phyloP scores from a whole-genome alignment of 37 sponge, comb jelly and placozoan genomes.

The Diacarnus erythraeanus region DNA sequence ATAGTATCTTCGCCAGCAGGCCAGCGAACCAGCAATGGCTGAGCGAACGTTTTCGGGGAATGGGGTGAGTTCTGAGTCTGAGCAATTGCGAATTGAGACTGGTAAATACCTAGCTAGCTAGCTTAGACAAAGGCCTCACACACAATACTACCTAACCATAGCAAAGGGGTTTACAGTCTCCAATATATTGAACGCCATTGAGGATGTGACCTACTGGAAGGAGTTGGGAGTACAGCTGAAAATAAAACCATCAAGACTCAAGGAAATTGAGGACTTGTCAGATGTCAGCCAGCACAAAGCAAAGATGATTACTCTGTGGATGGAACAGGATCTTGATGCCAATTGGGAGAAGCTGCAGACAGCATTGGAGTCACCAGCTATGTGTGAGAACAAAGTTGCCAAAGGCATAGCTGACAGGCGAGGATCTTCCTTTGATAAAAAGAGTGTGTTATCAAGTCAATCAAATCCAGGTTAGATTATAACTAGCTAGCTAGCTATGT shows the following conservation, averaged over 20 bases:
- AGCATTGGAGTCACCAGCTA: neutral
- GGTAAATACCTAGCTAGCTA: too few species aligned
- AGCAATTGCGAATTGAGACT: too few species aligned
- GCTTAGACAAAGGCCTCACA: too few species aligned
- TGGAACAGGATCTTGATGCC: neutral
- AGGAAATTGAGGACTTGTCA: neutral
- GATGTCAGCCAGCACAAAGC: neutral
- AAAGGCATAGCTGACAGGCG: neutral
- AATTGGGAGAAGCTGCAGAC: neutral
- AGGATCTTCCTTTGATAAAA: constrained; percentile 1
- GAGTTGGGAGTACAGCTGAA: constrained; percentile 6
- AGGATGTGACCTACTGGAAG: constrained; percentile 3
- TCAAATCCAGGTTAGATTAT: too few species aligned
- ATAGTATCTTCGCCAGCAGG: too few species aligned
- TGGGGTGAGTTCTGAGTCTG: too few species aligned
- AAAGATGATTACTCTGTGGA: constrained; percentile 1
- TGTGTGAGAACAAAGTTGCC: constrained; percentile 7
- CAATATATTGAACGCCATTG: neutral
- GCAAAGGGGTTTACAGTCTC: neutral
- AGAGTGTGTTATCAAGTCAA: neutral
- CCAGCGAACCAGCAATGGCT: too few species aligned
- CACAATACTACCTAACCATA: too few species aligned
- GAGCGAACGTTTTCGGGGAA: too few species aligned
- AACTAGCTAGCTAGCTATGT: too few species aligned
- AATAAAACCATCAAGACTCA: neutral